A percentile compares a stretch with the other conserved stretches of the same genome.
These are phyloP conservation scores for Tachystola acroxantha DNA, from an alignment of 2,888 invertebrate genomes.

Conservation along the genomic window DNA sequence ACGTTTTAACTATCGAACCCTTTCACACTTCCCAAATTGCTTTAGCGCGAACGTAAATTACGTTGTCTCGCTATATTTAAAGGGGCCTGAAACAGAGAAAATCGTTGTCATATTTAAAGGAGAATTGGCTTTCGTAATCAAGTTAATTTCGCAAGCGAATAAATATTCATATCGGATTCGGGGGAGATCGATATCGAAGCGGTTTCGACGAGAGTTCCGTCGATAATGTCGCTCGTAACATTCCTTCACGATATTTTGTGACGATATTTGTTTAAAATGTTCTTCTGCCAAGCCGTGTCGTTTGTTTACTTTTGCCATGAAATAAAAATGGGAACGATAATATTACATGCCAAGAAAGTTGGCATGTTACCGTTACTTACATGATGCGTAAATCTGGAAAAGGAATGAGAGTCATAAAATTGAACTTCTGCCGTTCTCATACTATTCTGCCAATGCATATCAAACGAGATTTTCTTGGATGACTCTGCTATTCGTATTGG, in stretches of 20 bases:
- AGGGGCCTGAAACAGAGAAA: conserved; percentile 12
- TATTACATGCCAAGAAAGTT: conserved; percentile 9
- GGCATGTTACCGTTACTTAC: too few species aligned
- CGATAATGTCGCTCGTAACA: conserved; percentile 15
- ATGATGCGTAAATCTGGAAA: neutral
- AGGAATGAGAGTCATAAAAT: neutral
- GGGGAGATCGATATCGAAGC: conserved; percentile 16
- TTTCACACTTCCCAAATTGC: conserved; percentile 4
- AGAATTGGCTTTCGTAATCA: conserved; percentile 24
- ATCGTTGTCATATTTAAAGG: conserved; percentile 18
- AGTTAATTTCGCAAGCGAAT: conserved; percentile 24
- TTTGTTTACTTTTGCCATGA: conserved; percentile 10
- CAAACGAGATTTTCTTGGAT: too few species aligned
- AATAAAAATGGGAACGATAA: conserved; percentile 4
- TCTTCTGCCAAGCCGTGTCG: conserved; percentile 7
- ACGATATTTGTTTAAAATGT: conserved; percentile 8
- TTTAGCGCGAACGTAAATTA: conserved; percentile 4
- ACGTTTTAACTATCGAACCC: neutral
- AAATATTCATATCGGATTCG: conserved; percentile 24
- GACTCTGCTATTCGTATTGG: too few species aligned
- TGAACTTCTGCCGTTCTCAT: neutral
- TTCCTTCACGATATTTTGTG: conserved; percentile 9
- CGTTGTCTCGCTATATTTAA: conserved; percentile 4
- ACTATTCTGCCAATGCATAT: neutral
- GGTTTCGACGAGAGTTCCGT: conserved; percentile 12